Evolutionary conservation across 1,140 invertebrate species (phyloP).

Genomic region (Sweltsa coloradensis): DNA sequence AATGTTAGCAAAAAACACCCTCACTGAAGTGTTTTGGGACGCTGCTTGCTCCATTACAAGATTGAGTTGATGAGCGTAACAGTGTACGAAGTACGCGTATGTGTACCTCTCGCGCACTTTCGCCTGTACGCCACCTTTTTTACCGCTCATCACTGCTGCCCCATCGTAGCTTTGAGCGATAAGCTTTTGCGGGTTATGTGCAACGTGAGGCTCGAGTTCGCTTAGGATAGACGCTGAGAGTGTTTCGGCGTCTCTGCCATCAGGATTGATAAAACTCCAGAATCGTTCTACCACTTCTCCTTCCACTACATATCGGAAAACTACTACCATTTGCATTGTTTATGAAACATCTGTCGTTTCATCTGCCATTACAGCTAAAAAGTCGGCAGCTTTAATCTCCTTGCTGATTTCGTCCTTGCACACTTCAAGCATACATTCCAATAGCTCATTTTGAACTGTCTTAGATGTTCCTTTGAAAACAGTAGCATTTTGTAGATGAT

Average conservation of each 20-base stretch:
- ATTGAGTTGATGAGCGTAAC: constrained; percentile 26
- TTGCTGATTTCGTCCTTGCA: constrained; percentile 20
- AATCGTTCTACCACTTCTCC: constrained; percentile 23
- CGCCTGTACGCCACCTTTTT: constrained; percentile 20
- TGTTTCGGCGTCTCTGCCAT: constrained; percentile 14
- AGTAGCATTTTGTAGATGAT: constrained; percentile 20
- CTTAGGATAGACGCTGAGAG: constrained; percentile 17
- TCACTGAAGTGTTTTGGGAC: constrained; percentile 18
- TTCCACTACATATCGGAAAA: constrained; percentile 21
- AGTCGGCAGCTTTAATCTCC: constrained; percentile 22
- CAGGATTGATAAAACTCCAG: constrained; percentile 22
- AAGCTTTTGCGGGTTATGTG: constrained; percentile 21
- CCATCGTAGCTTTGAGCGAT: constrained; percentile 27
- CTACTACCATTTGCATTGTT: constrained; percentile 20
- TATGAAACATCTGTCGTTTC: constrained; percentile 24
- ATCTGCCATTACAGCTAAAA: constrained; percentile 22
- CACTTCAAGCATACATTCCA: constrained; percentile 29
- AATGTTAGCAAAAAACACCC: constrained; percentile 22
- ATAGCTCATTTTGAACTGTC: constrained; percentile 25
- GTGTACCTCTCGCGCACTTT: constrained; percentile 22
- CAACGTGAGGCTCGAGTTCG: constrained; percentile 18
- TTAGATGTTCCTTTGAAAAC: constrained; percentile 24
- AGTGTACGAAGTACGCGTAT: constrained; percentile 25
- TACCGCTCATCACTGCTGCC: constrained; percentile 23
- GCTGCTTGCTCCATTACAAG: constrained; percentile 23